Percentiles rank a stretch among this genome's conserved stretches.
Evolutionary conservation across 2,888 invertebrate species (phyloP).

Genomic region (Harpagoxenus sublaevis): DNA sequence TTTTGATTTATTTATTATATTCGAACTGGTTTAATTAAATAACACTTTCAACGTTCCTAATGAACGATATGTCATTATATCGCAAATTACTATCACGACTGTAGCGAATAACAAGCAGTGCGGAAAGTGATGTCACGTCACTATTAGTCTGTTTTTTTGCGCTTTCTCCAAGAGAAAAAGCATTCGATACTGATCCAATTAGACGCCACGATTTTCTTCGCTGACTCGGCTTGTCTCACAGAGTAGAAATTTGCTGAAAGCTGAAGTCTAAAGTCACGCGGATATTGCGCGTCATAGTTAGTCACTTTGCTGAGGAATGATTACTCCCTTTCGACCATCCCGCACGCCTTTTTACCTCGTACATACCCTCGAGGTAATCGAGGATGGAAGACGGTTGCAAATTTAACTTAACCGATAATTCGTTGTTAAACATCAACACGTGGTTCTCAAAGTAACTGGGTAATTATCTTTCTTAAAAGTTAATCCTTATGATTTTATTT

Average conservation of each 20-base stretch:
- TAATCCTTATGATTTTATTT: neutral
- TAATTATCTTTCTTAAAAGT: conserved; percentile 1
- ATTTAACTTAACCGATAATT: conserved; percentile 32
- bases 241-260: conserved; percentile 40
- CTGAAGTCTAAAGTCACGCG: conserved; percentile 33
- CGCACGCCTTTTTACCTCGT: conserved; percentile 24
- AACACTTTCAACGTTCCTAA: neutral
- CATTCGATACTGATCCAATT: conserved; percentile 32
- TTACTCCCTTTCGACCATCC: conserved; percentile 18
- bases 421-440: neutral
- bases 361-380: neutral
- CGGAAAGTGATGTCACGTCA: conserved; percentile 16
- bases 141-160: conserved; percentile 17
- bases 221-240: conserved; percentile 7
- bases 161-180: neutral
- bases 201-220: conserved; percentile 31
- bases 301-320: conserved; percentile 36
- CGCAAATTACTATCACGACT: neutral
- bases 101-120: neutral
- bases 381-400: conserved; percentile 17
- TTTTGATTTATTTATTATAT: neutral
- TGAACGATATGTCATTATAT: neutral
- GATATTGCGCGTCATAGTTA: conserved; percentile 42
- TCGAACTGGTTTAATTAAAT: neutral
- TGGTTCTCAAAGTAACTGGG: neutral